phyloP scores from a whole-genome alignment of 37 sponge, comb jelly and placozoan genomes.

The Agelas oroides region DNA sequence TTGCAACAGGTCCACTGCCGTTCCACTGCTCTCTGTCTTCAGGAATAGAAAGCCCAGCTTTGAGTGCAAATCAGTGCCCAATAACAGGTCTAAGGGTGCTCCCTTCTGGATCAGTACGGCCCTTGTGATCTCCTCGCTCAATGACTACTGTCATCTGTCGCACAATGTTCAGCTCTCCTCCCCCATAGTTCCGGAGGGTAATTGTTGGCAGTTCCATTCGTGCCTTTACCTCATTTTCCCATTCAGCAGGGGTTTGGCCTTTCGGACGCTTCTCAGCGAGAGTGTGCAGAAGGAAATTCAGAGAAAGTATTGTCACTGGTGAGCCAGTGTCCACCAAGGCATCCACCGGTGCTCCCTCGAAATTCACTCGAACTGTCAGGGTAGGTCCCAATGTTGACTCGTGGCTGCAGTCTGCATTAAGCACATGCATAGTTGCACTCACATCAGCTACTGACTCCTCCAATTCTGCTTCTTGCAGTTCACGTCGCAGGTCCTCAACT shows the following conservation, averaged over 20 bases:
- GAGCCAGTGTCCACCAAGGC: constrained; percentile 45
- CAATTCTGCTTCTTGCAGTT: constrained; percentile 17
- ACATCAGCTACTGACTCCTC: constrained; percentile 24
- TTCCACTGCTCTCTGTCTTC: too few species aligned
- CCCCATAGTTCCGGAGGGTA: constrained; percentile 26
- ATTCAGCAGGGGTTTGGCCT: neutral
- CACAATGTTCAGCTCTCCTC: constrained; percentile 20
- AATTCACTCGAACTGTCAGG: neutral
- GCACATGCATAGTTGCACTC: constrained; percentile 4
- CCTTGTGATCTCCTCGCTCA: neutral
- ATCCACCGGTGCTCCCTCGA: constrained; percentile 19
- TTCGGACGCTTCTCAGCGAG: neutral
- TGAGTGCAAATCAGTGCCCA: neutral
- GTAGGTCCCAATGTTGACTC: constrained; percentile 13
- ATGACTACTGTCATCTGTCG: constrained; percentile 14
- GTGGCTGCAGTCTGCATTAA: neutral
- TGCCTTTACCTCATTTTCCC: neutral
- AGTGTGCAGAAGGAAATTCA: constrained; percentile 15
- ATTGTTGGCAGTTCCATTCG: neutral
- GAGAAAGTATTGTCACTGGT: constrained; percentile 40
- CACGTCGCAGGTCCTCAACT: neutral
- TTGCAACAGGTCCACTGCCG: neutral
- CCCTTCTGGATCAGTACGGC: neutral
- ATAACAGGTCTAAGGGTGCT: neutral
- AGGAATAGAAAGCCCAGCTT: neutral